Percentiles rank a stretch among this genome's conserved stretches.
phyloP scores from a whole-genome alignment of 2,888 invertebrate genomes.

The Sminthurides aquaticus region DNA sequence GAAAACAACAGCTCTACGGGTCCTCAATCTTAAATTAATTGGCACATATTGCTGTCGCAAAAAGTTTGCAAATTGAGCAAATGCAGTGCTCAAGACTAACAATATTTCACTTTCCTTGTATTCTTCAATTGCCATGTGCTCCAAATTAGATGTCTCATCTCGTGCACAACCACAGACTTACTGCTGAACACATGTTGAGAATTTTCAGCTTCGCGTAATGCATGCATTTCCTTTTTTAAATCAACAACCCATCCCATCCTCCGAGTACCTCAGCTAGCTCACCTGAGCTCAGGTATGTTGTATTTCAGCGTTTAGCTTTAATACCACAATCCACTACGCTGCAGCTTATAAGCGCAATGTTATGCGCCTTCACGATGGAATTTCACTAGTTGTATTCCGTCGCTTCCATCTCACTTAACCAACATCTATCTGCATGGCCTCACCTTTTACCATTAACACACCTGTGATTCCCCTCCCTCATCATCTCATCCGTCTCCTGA shows the following conservation, averaged over 20 bases:
- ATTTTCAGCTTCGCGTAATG: neutral
- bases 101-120: too few relatives aligned
- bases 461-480: neutral
- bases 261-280: neutral
- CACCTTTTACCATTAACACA: conserved; percentile 3
- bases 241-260: neutral
- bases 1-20: too few relatives aligned
- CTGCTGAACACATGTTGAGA: neutral
- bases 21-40: too few relatives aligned
- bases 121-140: too few relatives aligned
- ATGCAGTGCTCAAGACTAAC: too few relatives aligned
- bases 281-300: neutral
- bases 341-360: too few relatives aligned
- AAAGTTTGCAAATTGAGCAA: too few relatives aligned
- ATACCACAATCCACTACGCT: neutral
- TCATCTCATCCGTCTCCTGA: conserved; percentile 15
- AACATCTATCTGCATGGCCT: neutral
- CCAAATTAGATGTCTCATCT: too few relatives aligned
- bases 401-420: neutral
- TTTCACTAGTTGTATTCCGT: neutral
- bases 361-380: neutral
- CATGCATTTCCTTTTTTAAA: neutral
- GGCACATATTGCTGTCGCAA: neutral
- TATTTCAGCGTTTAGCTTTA: neutral
- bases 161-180: neutral